phyloP scores from a whole-genome alignment of 2,888 invertebrate species.

The Hemistola chrysoprasaria region DNA sequence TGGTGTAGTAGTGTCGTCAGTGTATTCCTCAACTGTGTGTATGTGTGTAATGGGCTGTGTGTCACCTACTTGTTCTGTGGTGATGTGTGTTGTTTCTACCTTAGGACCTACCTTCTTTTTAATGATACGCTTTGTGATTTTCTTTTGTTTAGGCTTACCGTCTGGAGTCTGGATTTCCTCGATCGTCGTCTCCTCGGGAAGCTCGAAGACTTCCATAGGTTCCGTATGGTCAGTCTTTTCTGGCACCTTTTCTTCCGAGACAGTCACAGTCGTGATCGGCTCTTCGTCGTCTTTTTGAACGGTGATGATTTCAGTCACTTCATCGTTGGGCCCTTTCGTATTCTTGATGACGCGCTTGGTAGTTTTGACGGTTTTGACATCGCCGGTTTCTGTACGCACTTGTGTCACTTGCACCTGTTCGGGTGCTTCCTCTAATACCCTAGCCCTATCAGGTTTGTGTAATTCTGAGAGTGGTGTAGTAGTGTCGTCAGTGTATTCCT shows the following conservation, averaged over 20 bases:
- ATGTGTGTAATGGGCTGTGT: constrained; percentile 39
- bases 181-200: constrained; percentile 41
- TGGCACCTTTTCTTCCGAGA: constrained; percentile 38
- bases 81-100: constrained; percentile 37
- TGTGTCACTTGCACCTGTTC: constrained; percentile 5
- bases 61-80: constrained; percentile 45
- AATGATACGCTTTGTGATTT: constrained; percentile 39
- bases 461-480: constrained; percentile 23
- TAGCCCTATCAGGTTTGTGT: constrained; percentile 19
- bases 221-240: constrained; percentile 37
- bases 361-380: constrained; percentile 35
- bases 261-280: constrained; percentile 46
- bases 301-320: constrained; percentile 68
- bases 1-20: constrained; percentile 28
- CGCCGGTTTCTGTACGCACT: constrained; percentile 27
- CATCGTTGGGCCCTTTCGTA: constrained; percentile 60
- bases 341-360: constrained; percentile 70
- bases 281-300: constrained; percentile 57
- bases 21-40: constrained; percentile 38
- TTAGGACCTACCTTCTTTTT: constrained; percentile 35
- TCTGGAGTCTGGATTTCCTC: constrained; percentile 39
- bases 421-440: constrained; percentile 1
- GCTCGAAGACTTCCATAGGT: constrained; percentile 48
- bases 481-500: constrained; percentile 25
- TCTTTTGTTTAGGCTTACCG: constrained; percentile 43